Evolutionary conservation across 2,888 invertebrate genomes (phyloP).

Genomic region (Xylota segnis): DNA sequence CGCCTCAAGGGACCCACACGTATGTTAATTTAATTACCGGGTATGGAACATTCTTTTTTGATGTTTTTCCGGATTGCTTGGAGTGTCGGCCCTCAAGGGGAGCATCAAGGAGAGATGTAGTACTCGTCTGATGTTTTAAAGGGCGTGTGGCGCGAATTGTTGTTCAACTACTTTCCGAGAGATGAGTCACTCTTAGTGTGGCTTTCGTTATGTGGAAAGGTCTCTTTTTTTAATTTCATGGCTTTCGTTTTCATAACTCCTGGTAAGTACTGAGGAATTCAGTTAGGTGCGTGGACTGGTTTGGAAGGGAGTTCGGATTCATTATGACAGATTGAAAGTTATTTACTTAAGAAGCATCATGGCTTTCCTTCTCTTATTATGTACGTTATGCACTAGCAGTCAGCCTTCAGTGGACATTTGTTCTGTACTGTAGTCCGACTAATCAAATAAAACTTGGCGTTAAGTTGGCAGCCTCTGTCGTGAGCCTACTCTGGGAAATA

Average conservation of each 20-base stretch:
- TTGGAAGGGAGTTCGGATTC: background rate
- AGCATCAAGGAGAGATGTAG: slow-evolving; percentile 31
- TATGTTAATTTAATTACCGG: slow-evolving; percentile 68
- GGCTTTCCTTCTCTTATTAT: too few species aligned
- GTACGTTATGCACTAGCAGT: too few species aligned
- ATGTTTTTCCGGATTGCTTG: slow-evolving; percentile 54
- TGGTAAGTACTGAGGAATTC: background rate
- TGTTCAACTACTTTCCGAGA: slow-evolving; percentile 5
- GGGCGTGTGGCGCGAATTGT: slow-evolving; percentile 5
- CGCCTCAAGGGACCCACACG: slow-evolving; percentile 60
- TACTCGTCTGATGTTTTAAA: background rate
- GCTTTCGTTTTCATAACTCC: slow-evolving; percentile 24
- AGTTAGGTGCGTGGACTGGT: background rate
- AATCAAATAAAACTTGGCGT: too few species aligned
- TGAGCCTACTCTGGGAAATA: too few species aligned
- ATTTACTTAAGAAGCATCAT: background rate
- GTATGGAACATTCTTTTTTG: slow-evolving; percentile 8
- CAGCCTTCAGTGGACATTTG: too few species aligned
- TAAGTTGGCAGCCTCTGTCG: too few species aligned
- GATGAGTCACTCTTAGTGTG: background rate
- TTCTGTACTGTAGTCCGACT: too few species aligned
- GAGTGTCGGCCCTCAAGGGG: slow-evolving; percentile 33
- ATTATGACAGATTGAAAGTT: background rate
- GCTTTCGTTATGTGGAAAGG: slow-evolving; percentile 1
- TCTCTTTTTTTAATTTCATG: background rate